Conservation (phyloP, 2,797 vertebrate species). For the Pantherophis vulpinus region DNA sequence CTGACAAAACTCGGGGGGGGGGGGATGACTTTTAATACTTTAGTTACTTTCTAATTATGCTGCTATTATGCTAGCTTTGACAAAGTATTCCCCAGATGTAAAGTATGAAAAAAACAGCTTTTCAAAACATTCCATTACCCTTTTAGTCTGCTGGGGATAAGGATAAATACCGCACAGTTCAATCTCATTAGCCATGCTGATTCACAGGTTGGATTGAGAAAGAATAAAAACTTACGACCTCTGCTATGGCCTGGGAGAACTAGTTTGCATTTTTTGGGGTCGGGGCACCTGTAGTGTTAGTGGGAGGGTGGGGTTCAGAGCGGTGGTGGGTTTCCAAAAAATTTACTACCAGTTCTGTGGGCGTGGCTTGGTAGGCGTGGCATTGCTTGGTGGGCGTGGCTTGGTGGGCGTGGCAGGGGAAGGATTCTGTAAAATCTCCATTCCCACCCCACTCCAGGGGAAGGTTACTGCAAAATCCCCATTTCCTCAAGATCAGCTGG, state of each 20-base stretch:
- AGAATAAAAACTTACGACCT: constrained; percentile 46
- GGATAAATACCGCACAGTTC: constrained; percentile 67
- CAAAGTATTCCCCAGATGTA: constrained; percentile 57
- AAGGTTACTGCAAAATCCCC: too few species aligned
- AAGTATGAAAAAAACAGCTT: constrained; percentile 68
- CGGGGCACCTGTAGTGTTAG: neutral
- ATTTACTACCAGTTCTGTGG: too few species aligned
- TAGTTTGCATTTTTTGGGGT: neutral
- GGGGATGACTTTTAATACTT: constrained; percentile 64
- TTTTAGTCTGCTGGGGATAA: constrained; percentile 60
- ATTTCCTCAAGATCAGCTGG: too few species aligned
- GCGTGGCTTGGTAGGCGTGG: too few species aligned
- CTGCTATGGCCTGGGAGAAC: constrained; percentile 1
- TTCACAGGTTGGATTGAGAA: constrained; percentile 52
- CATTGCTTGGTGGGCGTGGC: too few species aligned
- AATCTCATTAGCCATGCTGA: constrained; percentile 54
- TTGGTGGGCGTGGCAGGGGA: too few species aligned
- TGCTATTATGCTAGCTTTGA: constrained; percentile 59
- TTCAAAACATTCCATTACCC: constrained; percentile 70
- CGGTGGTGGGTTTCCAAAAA: too few species aligned
- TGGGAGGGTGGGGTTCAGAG: neutral
- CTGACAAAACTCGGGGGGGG: constrained; percentile 56
- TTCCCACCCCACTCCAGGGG: too few species aligned
- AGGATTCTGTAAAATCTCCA: too few species aligned
- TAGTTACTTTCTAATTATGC: constrained; percentile 66